These are phyloP conservation scores for Novumbra hubbsi DNA, from an alignment of 2,797 vertebrate species.

Conservation along the genomic window DNA sequence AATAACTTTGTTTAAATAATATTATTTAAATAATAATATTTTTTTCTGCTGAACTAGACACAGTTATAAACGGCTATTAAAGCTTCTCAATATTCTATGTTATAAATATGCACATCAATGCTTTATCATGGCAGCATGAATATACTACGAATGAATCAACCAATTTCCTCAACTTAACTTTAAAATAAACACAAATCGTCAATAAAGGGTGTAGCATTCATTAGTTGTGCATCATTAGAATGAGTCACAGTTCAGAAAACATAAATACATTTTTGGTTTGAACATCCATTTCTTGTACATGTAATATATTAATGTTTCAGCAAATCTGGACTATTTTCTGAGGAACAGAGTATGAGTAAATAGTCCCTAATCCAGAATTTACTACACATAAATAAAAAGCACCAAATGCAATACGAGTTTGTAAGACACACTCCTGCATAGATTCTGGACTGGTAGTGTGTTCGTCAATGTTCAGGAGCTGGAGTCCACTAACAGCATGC, in stretches of 20 bases:
- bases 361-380: constrained; percentile 61
- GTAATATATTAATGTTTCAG: neutral
- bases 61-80: neutral
- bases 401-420: constrained; percentile 71
- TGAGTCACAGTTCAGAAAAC: neutral
- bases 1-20: neutral
- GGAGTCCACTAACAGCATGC: constrained; percentile 66
- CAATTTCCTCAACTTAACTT: neutral
- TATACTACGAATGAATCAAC: neutral
- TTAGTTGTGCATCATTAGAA: neutral
- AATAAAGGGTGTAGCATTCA: neutral
- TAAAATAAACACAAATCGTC: neutral
- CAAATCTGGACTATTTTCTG: no score
- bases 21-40: neutral
- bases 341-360: no score
- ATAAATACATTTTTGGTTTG: neutral
- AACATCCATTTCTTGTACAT: neutral
- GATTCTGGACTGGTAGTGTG: constrained; percentile 58
- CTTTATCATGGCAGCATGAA: neutral
- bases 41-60: neutral
- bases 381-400: constrained; percentile 59
- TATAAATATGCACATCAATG: neutral
- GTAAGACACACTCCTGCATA: constrained; percentile 61
- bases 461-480: constrained; percentile 69
- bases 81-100: neutral